Base-by-base conservation (phyloP, 1,140 invertebrate species). In the Drosophila sturtevanti region DNA sequence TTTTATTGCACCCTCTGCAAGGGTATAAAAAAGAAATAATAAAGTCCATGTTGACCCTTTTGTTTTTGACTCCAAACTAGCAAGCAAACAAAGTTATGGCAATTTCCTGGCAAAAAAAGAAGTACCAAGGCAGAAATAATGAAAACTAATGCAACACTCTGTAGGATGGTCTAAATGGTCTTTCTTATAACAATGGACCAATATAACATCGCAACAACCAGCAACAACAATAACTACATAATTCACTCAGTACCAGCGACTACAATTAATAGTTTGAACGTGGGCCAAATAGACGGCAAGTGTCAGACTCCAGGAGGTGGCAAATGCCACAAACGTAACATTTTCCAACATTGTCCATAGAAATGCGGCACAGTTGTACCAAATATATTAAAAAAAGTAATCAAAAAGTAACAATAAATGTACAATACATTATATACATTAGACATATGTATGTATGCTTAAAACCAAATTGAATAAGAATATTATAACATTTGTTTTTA, bases 171-270 rank as follows among this genome's bases (percentile, higher is more conserved):
- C 78, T 81, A 76, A 87, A 60, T 63, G 62, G 52, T 66, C 64
- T 70, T 35, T 48, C 52, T 37, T 38, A 41, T 56, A 79, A 86
- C 82, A 86, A 87, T 86, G 75, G 78, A 81, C 55, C 60, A 68
- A 86, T 87, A 87, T 87, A 86, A 69, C 64, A 81, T 63, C 18
- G 14, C 34, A 44, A 22, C 31, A 59, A 34, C 48, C 48, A 71
- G 44, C 62, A 66, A 44, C 68, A 70, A 61, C 41, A 67, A 14
- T n/a, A 51, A 9, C 48, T 55, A 66, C 52, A n/a, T 37, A 63
- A 64, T 54, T 66, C 44, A 48, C 58, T 66, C 41, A 63, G 31
- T 38, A 31, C 14, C 55, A 35, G 52, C 54, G 31, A 27, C 31
- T 35, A 16, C 61, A 87, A 81, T 75, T 85, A 85, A 81, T 81